Percentiles rank a stretch among this genome's conserved stretches.
phyloP scores from a whole-genome alignment of 2,888 invertebrate genomes.

The Patella depressa region DNA sequence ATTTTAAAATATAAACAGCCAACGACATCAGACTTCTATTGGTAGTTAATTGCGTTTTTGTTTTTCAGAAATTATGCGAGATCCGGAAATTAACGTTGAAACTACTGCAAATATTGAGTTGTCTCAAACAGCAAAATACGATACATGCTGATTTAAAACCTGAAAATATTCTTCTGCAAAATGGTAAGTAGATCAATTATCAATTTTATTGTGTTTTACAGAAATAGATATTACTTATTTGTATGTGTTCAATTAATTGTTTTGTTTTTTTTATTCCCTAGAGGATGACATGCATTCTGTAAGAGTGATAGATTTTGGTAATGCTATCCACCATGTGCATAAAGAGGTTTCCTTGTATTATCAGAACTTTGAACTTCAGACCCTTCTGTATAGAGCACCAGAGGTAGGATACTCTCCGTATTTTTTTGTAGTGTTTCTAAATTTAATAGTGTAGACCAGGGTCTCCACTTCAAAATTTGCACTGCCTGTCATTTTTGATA shows the following conservation, averaged over 20 bases:
- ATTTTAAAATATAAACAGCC: too few relatives aligned
- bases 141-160: slow-evolving; percentile 69
- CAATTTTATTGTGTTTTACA: background rate
- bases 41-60: background rate
- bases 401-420: slow-evolving; percentile 51
- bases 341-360: slow-evolving; percentile 66
- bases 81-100: slow-evolving; percentile 55
- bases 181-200: slow-evolving; percentile 42
- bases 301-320: slow-evolving; percentile 66
- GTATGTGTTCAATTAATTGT: background rate
- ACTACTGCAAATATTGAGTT: slow-evolving; percentile 59
- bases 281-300: slow-evolving; percentile 54
- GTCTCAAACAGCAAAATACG: slow-evolving; percentile 60
- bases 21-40: too few relatives aligned
- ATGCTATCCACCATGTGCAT: slow-evolving; percentile 62
- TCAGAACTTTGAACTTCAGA: slow-evolving; percentile 65
- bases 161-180: slow-evolving; percentile 62
- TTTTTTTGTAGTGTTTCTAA: background rate
- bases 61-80: slow-evolving; percentile 35
- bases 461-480: too few relatives aligned
- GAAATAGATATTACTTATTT: background rate
- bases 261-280: slow-evolving; percentile 39
- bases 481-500: too few relatives aligned
- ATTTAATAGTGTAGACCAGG: background rate
- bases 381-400: slow-evolving; percentile 67